A percentile compares a stretch with the other conserved stretches of the same genome.
phyloP scores from a whole-genome alignment of 2,113 vertebrate genomes.

The Colinus virginianus region DNA sequence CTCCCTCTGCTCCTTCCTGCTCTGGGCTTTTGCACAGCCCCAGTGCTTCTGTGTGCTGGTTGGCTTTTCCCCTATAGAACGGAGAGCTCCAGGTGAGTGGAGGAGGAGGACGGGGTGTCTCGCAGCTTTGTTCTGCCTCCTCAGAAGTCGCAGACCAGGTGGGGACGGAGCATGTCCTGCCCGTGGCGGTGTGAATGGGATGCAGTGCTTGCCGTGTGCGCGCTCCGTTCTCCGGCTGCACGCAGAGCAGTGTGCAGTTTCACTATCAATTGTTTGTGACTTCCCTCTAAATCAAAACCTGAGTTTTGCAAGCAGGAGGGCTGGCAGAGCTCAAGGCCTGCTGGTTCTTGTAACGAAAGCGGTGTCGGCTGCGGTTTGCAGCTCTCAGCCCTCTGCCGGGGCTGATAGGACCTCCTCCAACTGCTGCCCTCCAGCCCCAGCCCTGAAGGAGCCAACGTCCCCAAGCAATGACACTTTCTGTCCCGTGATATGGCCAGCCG shows the following conservation, averaged over 20 bases:
- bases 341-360: neutral
- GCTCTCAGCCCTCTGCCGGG: neutral
- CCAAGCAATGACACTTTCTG: neutral
- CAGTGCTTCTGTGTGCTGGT: neutral
- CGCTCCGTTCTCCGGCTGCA: neutral
- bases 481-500: neutral
- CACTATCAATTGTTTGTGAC: neutral
- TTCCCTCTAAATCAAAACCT: neutral
- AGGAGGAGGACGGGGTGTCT: slow-evolving; percentile 46
- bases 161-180: neutral
- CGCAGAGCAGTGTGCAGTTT: neutral
- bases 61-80: neutral
- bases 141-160: neutral
- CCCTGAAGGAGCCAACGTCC: neutral
- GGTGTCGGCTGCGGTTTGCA: fast-evolving
- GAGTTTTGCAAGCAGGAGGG: neutral
- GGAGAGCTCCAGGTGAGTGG: neutral
- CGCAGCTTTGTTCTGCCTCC: neutral
- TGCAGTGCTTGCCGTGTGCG: fast-evolving
- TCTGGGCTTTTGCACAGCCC: neutral
- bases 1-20: neutral
- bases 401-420: neutral
- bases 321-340: neutral
- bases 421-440: neutral
- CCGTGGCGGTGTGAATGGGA: neutral